Evolutionary conservation across 2,797 vertebrate genomes (phyloP).

Genomic region (Cirrhinus mrigala): DNA sequence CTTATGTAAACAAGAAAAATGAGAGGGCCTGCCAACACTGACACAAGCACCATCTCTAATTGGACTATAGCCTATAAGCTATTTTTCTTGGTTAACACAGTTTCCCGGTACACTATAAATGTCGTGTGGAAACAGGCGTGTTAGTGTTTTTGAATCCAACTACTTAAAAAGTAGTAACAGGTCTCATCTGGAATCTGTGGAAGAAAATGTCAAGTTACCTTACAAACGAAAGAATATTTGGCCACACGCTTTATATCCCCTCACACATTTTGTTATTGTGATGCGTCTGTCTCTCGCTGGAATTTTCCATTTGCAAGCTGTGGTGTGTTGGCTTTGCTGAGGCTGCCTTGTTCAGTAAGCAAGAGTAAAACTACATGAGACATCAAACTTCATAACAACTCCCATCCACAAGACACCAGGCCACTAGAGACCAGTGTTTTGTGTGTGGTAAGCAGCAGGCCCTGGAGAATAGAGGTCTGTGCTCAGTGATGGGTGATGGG

Average conservation of each 20-base stretch:
- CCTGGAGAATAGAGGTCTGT: slow-evolving; percentile 40
- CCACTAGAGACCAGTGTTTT: slow-evolving; percentile 45
- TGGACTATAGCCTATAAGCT: slow-evolving; percentile 41
- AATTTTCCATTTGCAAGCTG: slow-evolving; percentile 69
- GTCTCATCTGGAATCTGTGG: slow-evolving; percentile 11
- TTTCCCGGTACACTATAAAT: slow-evolving; percentile 32
- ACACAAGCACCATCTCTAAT: slow-evolving; percentile 46
- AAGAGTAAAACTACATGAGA: slow-evolving; percentile 70
- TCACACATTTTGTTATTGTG: slow-evolving; percentile 22
- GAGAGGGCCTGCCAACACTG: slow-evolving; percentile 43
- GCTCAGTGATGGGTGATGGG: background rate
- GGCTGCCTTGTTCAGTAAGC: slow-evolving; percentile 66
- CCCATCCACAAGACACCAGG: slow-evolving; percentile 59
- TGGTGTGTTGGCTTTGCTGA: slow-evolving; percentile 61
- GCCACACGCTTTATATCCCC: background rate
- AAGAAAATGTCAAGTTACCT: background rate
- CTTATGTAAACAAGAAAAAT: slow-evolving; percentile 47
- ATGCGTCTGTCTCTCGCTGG: slow-evolving; percentile 73
- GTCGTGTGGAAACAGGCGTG: slow-evolving; percentile 8
- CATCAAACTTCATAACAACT: slow-evolving; percentile 70
- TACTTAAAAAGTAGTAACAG: slow-evolving; percentile 31
- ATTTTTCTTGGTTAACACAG: slow-evolving; percentile 39
- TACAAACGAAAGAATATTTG: slow-evolving; percentile 11
- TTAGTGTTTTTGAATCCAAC: slow-evolving; percentile 21
- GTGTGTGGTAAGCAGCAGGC: slow-evolving; percentile 30